These are phyloP conservation scores for Cheilosia variabilis DNA, from an alignment of 2,888 invertebrate genomes.

Conservation along the genomic window DNA sequence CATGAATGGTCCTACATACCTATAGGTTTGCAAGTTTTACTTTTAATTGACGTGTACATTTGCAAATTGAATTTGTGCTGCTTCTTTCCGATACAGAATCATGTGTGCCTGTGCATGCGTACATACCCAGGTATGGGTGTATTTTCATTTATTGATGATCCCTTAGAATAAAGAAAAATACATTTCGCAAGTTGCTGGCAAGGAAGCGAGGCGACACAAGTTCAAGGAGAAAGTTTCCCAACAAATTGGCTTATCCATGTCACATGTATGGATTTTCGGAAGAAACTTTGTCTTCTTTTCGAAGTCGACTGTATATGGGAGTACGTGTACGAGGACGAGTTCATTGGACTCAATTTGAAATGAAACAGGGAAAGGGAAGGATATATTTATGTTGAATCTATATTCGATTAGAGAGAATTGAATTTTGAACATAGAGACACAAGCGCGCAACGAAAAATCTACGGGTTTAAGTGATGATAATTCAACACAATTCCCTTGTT, in stretches of 20 bases:
- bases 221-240: conserved; percentile 2
- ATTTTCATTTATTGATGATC: conserved; percentile 13
- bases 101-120: neutral
- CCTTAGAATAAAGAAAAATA: neutral
- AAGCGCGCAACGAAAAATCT: no score
- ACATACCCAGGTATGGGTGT: neutral
- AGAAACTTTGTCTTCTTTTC: conserved; percentile 11
- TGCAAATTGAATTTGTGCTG: conserved; percentile 18
- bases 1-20: no score
- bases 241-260: conserved; percentile 28
- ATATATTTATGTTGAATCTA: neutral
- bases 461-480: no score
- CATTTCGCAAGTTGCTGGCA: conserved; percentile 10
- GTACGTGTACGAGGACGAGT: neutral
- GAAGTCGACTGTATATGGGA: neutral
- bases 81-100: neutral
- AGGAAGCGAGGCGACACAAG: neutral
- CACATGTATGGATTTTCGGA: conserved; percentile 18
- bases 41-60: conserved; percentile 32
- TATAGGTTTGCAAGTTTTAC: neutral
- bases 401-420: conserved; percentile 1
- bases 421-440: neutral
- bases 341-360: conserved; percentile 2
- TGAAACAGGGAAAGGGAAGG: neutral
- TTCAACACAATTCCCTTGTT: no score